Conservation (phyloP, 2,113 vertebrate species). For the Chaetura pelagica region DNA sequence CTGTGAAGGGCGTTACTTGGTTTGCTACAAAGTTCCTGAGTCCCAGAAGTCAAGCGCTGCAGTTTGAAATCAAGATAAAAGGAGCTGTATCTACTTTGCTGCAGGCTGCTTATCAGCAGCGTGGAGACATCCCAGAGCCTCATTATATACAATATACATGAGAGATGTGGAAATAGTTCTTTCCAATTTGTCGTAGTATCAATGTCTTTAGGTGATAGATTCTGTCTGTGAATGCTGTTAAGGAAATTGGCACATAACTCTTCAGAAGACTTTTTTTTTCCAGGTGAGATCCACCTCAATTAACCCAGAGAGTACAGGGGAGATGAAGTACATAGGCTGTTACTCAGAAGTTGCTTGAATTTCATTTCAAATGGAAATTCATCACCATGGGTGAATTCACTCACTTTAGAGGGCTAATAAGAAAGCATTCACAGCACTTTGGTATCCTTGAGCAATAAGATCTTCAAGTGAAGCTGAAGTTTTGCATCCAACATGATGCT, state of each 20-base stretch:
- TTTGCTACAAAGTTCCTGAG: background rate
- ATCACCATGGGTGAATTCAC: conserved; percentile 14
- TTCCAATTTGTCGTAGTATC: conserved; percentile 32
- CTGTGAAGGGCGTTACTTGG: background rate
- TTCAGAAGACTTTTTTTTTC: background rate
- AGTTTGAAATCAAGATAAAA: conserved; percentile 51
- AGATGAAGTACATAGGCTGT: background rate
- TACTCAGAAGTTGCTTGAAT: conserved; percentile 9
- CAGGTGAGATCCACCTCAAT: conserved; percentile 57
- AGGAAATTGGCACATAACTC: background rate
- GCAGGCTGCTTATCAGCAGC: conserved; percentile 54
- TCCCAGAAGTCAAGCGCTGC: conserved; percentile 1
- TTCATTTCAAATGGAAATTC: conserved; percentile 36
- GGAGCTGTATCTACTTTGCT: conserved; percentile 49
- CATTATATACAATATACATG: conserved; percentile 51
- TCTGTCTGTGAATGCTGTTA: background rate
- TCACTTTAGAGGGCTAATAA: background rate
- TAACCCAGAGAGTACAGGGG: conserved; percentile 44
- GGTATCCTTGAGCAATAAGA: background rate
- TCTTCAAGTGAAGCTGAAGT: background rate
- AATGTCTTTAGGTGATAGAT: conserved; percentile 40
- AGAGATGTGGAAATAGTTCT: conserved; percentile 31
- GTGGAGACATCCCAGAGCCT: conserved; percentile 31
- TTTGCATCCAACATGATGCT: background rate
- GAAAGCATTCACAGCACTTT: background rate